Base-by-base conservation (phyloP, 2,113 vertebrate genomes). In the Xyliphius kryptos region DNA sequence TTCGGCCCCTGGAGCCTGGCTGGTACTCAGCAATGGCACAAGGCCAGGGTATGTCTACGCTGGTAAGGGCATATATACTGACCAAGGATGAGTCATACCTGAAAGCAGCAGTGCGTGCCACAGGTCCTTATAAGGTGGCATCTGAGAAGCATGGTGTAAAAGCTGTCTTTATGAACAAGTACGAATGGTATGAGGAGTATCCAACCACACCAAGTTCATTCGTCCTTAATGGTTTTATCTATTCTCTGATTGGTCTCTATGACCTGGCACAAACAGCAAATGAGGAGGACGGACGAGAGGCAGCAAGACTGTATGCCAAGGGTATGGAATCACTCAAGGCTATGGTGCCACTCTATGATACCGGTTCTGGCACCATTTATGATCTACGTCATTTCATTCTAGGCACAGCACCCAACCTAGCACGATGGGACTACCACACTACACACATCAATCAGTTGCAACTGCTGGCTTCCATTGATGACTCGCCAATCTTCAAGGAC, bases 21-120 rank as follows among this genome's bases (percentile, higher is more conserved):
- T 99, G 96, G 96, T 99, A 99, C 82, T 99, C 96, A 0, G 95
- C 95, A 74, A 99, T 99, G 96, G 95, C 96, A 1, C 96, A 99
- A 19, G 96, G 96, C 11, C 96, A 99, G 77, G 96, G 93, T 74
- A 98, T 99, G 75, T 99, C 96, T 2, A 97, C 95, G 0, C 73
- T 99, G 70, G 94, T 99, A 67, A 77, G 95, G 57, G 95, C 95
- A 1, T 97, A 95, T 76, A 85, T 92, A 17, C 77, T 98, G 68
- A 97, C 93, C 1, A 93, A 89, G 78, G 92, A 97, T 48, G 89
- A 86, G 11, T 1, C 36, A 0, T 98, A 93, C 86, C 91, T 99
- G 71, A 74, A 72, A 40, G 85, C 95, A 3, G 96, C 96, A 37
- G 84, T 98, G 55, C 77, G 84, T 55, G 95, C 94, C 2, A 91